phyloP scores from a whole-genome alignment of 53 echinoderm and acorn worm genomes.

The Arbacia lixula region DNA sequence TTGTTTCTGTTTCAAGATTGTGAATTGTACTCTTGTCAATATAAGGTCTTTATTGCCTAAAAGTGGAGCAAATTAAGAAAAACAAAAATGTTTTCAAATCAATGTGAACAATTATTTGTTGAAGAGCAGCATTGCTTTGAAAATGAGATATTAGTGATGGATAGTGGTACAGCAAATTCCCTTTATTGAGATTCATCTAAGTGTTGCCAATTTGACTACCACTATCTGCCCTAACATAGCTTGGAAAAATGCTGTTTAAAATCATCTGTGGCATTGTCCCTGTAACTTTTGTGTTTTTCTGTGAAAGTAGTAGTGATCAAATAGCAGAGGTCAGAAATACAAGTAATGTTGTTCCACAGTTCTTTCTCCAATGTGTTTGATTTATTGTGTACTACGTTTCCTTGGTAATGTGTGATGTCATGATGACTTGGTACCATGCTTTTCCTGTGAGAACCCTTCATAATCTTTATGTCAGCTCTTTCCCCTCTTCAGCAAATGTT shows the following conservation, averaged over 20 bases:
- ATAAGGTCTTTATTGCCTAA: constrained; percentile 63
- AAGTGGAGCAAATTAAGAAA: constrained; percentile 60
- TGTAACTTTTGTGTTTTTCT: constrained; percentile 50
- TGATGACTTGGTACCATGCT: too few relatives aligned
- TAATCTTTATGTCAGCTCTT: too few relatives aligned
- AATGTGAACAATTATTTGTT: constrained; percentile 55
- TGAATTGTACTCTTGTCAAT: constrained; percentile 64
- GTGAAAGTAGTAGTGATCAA: constrained; percentile 55
- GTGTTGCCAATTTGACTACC: constrained; percentile 44
- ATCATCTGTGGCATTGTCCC: constrained; percentile 56
- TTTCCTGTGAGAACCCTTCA: too few relatives aligned
- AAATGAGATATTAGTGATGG: constrained; percentile 22
- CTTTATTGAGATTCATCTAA: constrained; percentile 11
- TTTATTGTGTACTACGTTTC: too few relatives aligned
- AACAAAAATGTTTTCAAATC: constrained; percentile 47
- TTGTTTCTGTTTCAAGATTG: constrained; percentile 28
- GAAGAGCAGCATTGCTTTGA: constrained; percentile 41
- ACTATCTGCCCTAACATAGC: constrained; percentile 45
- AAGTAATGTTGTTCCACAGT: constrained; percentile 59
- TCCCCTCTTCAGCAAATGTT: too few relatives aligned
- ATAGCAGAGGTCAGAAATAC: constrained; percentile 52
- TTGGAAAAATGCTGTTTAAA: constrained; percentile 52
- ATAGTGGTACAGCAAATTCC: neutral
- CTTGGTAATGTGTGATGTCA: too few relatives aligned
- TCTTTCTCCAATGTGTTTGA: too few relatives aligned